Conservation (phyloP, 2,888 invertebrate genomes). For the Noctua comes region DNA sequence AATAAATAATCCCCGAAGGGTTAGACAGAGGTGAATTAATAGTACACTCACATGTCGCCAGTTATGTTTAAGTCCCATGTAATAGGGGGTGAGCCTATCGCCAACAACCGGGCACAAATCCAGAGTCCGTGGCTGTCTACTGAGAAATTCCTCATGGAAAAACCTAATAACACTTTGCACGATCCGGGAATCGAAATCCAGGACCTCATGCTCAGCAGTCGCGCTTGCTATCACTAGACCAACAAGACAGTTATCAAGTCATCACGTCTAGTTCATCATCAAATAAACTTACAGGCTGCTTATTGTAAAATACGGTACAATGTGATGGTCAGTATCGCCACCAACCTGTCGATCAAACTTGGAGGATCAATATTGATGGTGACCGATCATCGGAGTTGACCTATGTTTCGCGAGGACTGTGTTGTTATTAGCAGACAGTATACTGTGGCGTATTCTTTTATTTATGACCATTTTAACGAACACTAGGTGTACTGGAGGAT, state of each 20-base stretch:
- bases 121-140: not conserved
- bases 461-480: not conserved
- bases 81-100: not conserved
- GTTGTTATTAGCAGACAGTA: conserved; percentile 4
- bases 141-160: not conserved
- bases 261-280: not conserved
- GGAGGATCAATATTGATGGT: too few relatives aligned
- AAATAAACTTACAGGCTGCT: not conserved
- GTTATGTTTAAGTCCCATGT: not conserved
- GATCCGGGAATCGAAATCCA: not conserved
- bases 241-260: not conserved
- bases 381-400: not conserved
- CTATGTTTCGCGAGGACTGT: not conserved
- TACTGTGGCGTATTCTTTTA: not conserved
- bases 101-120: not conserved
- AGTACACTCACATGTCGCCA: not conserved
- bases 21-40: not conserved
- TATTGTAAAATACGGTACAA: too few relatives aligned
- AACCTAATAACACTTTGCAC: not conserved
- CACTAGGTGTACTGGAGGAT: not conserved
- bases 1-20: too few relatives aligned
- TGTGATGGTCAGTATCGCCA: too few relatives aligned
- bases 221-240: not conserved
- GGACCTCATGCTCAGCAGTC: too few relatives aligned
- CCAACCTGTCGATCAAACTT: too few relatives aligned